Base-by-base conservation (phyloP, 2,113 vertebrate genomes). In the Condylura cristata region DNA sequence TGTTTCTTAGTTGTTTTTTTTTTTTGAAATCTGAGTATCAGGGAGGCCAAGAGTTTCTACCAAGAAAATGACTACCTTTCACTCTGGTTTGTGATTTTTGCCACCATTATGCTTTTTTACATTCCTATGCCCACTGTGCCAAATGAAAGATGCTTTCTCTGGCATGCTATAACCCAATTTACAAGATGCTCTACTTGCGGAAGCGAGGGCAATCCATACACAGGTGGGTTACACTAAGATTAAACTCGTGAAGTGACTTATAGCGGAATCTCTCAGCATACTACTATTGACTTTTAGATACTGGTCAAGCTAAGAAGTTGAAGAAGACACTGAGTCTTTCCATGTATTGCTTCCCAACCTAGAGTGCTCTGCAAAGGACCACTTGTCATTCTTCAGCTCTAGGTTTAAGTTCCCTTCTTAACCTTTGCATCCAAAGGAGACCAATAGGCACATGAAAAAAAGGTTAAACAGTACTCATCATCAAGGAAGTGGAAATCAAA, bases 351-450 rank as follows among this genome's bases (percentile, higher is more conserved):
- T 74, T 24, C 70, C 51, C 79, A 51, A 34, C 26, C 51, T 66
- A 71, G 34, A 56, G 37, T 14, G n/a, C 24, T 89, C 48, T 58
- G 83, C 30, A 17, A 22, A 32, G 16, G 39, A 37, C 9, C 20
- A 89, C 34, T 79, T 83, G 79, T 94, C 32, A 63, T 86, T 58
- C 68, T 56, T 80, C 32, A 65, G 39, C 24, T 48, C 72, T 94
- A 75, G 65, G 60, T 66, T 80, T 60, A 88, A 79, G 70, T 26
- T 71, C 81, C 13, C n/a, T 88, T 94, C 72, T 60, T 44, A 83
- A 92, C 18, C 51, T 53, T 53, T 53, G 51, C 20, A 20, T 53
- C 51, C 17, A 53, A 53, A 53, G 51, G 18, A 53, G 51, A 53
- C 51, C 51, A 53, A 53, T 17, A 53, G 16, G 18, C 51, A 53